These are phyloP conservation scores for Centropyge bicolor DNA, from an alignment of 2,797 vertebrate species.

Conservation along the genomic window DNA sequence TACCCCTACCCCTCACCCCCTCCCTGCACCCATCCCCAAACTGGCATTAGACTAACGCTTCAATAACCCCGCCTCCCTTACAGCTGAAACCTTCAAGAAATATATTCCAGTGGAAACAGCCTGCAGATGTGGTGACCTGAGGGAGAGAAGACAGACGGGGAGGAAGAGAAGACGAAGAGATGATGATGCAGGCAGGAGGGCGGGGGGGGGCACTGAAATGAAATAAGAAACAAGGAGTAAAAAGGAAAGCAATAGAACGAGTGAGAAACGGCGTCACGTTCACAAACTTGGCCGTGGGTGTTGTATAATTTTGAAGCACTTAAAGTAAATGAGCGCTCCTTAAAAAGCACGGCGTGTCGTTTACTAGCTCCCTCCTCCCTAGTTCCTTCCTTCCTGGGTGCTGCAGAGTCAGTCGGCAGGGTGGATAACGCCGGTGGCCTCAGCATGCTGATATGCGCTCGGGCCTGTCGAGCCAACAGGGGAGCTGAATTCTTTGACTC, in stretches of 20 bases:
- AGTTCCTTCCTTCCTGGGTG: conserved; percentile 61
- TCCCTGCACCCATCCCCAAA: conserved; percentile 53
- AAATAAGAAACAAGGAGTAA: conserved; percentile 19
- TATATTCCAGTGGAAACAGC: conserved; percentile 71
- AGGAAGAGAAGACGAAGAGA: conserved; percentile 34
- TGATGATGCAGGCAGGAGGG: conserved; percentile 5
- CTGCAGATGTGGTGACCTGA: conserved; percentile 70
- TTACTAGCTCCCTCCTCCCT: conserved; percentile 38
- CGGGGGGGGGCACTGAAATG: conserved; percentile 10
- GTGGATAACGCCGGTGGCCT: conserved; percentile 50
- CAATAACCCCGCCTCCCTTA: conserved; percentile 64
- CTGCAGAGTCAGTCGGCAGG: conserved; percentile 37
- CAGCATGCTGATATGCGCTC: conserved; percentile 75
- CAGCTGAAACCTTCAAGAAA: conserved; percentile 55
- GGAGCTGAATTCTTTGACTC: conserved; percentile 65
- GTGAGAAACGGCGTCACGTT: conserved; percentile 40
- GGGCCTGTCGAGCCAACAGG: conserved; percentile 69
- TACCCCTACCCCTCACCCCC: conserved; percentile 25
- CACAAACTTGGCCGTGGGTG: conserved; percentile 44
- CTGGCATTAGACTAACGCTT: conserved; percentile 49
- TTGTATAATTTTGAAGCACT: conserved; percentile 68
- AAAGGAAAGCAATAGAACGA: conserved; percentile 9
- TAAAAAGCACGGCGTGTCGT: conserved; percentile 55
- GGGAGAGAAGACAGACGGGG: conserved; percentile 19
- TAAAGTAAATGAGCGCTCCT: conserved; percentile 68